Percentiles rank a stretch among this genome's conserved stretches.
These are phyloP conservation scores for Heterotilapia buettikoferi DNA, from an alignment of 2,113 vertebrate genomes.

Conservation along the genomic window DNA sequence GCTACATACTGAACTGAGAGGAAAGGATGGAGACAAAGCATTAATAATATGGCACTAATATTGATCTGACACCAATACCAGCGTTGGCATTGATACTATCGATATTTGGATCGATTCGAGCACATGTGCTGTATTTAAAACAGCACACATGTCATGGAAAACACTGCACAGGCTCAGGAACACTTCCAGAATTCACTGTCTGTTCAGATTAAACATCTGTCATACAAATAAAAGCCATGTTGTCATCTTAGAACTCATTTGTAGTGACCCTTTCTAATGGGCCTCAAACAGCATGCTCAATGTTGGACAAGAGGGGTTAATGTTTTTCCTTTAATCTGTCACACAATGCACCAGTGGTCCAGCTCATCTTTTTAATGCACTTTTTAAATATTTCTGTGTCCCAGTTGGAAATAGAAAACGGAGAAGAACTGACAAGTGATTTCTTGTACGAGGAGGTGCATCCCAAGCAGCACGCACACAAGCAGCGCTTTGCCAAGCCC, in stretches of 20 bases:
- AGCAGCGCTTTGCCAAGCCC: slow-evolving; percentile 92
- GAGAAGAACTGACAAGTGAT: slow-evolving; percentile 89
- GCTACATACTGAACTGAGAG: neutral
- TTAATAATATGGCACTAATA: neutral
- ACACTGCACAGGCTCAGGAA: neutral
- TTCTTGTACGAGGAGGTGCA: slow-evolving; percentile 96
- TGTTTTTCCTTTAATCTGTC: neutral
- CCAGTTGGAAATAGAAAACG: slow-evolving; percentile 93
- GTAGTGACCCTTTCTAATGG: neutral
- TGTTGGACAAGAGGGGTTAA: neutral
- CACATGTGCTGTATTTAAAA: neutral
- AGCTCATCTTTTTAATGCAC: neutral
- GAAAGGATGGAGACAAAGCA: neutral
- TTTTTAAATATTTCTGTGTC: neutral
- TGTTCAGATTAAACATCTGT: neutral
- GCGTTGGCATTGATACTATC: neutral
- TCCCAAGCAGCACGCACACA: slow-evolving; percentile 94
- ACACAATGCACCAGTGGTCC: neutral
- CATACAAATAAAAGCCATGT: neutral
- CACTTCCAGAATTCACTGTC: neutral
- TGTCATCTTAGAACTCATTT: neutral
- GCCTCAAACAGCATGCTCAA: neutral
- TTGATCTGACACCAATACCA: neutral
- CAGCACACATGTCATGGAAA: neutral
- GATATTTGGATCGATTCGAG: neutral